Evolutionary conservation across 2,113 vertebrate genomes (phyloP), one percentile per base, ranked within the genome.

Genomic region (Clarias magur): DNA sequence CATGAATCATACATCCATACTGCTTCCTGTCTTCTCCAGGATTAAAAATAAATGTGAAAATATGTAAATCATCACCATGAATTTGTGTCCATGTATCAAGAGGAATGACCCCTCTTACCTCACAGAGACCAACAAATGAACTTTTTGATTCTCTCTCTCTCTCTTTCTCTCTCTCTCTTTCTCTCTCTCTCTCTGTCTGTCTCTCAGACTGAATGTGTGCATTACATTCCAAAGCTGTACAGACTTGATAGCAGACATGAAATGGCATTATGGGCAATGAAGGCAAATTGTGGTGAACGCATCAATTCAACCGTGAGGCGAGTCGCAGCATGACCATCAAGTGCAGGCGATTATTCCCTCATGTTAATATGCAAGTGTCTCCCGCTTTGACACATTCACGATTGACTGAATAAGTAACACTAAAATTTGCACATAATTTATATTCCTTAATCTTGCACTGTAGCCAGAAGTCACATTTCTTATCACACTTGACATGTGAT

Each of bases 141-240:
- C 3, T 68, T 68, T 42, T 73, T 42, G 34, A 42, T 21, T 42
- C 34, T 30, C 5, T 27, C 42, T 72, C 15, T 72, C 13, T 70
- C 12, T 70, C 27, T 34, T 5, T 34, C 15, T 70, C 15, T 70
- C 15, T 80, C 11, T 68, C 23, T 56, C 12, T 16, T 2, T 15
- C 6, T 85, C 1, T 83, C 4, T 25, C 2, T 65, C 27, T 30
- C 5, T 27, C 5, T 72, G 68, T 83, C 15, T 78, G 16, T 57
- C 60, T 67, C 9, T 68, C 81, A 30, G 25, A n/a, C 23, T 59
- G n/a, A 53, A 12, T 25, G 38, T 8, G 78, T 48, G 8, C 13
- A 56, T 84, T 17, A 73, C 59, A 62, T 82, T 68, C 84, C 84
- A 27, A 63, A 78, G 67, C 70, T 86, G 88, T 86, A 88, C 72